phyloP scores from a whole-genome alignment of 2,888 invertebrate genomes.

The Ormyrus labotus region DNA sequence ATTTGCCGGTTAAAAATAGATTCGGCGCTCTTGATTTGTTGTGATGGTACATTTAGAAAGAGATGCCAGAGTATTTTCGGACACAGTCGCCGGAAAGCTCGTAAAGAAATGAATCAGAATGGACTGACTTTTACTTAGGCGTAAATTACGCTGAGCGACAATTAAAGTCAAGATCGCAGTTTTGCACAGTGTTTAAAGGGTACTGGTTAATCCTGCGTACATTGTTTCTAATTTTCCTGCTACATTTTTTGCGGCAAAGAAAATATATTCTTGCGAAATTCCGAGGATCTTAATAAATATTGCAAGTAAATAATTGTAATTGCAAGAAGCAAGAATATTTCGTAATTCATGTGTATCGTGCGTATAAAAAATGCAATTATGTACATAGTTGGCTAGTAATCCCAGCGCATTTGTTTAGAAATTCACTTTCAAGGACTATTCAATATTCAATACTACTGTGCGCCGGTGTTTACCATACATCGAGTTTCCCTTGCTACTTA shows the following conservation, averaged over 20 bases:
- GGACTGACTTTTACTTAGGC: conserved; percentile 35
- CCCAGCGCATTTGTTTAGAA: no score
- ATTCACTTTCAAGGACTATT: no score
- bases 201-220: conserved; percentile 23
- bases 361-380: no score
- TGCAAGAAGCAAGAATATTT: no score
- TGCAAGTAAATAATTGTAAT: no score
- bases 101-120: conserved; percentile 44
- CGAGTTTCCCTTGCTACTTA: no score
- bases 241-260: not conserved
- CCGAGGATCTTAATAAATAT: no score
- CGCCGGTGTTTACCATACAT: no score
- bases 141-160: conserved; percentile 44
- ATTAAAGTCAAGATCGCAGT: conserved; percentile 42
- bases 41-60: conserved; percentile 19
- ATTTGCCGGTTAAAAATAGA: conserved; percentile 32
- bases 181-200: not conserved
- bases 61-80: conserved; percentile 33
- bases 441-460: no score
- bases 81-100: conserved; percentile 18
- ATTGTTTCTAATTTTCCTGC: conserved; percentile 22
- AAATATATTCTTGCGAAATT: no score
- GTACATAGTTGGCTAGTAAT: no score
- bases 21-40: conserved; percentile 28
- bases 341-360: no score